Conservation (phyloP, 2,797 vertebrate genomes). For the Ataeniobius toweri region DNA sequence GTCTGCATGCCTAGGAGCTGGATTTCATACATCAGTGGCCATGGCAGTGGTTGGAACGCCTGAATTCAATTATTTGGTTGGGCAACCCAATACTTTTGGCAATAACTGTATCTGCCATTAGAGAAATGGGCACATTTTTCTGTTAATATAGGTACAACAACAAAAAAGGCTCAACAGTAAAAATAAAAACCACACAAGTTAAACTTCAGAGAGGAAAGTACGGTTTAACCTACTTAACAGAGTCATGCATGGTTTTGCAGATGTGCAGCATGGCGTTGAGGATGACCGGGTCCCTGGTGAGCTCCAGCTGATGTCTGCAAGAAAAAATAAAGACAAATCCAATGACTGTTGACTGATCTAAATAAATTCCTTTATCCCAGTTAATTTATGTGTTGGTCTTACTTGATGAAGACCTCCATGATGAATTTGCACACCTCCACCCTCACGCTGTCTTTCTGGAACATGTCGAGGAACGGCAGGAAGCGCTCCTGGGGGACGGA, state of each 20-base stretch:
- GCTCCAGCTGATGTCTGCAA: slow-evolving; percentile 89
- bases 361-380: not conserved
- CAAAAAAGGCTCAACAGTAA: not conserved
- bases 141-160: not conserved
- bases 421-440: slow-evolving; percentile 96
- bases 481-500: slow-evolving; percentile 88
- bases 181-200: not conserved
- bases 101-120: not conserved
- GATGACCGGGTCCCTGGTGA: slow-evolving; percentile 94
- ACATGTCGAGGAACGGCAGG: slow-evolving; percentile 97
- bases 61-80: not conserved
- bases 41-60: too few relatives aligned
- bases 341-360: not conserved
- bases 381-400: slow-evolving; percentile 40
- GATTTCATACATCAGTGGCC: too few relatives aligned
- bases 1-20: too few relatives aligned
- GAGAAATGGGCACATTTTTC: not conserved
- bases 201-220: not conserved
- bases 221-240: slow-evolving; percentile 88
- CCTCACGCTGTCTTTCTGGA: slow-evolving; percentile 95
- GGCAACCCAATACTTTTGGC: not conserved
- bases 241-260: slow-evolving; percentile 99
- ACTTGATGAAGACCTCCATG: slow-evolving; percentile 98
- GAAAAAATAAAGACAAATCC: not conserved
- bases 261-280: slow-evolving; percentile 95